Conservation (phyloP, 2,113 vertebrate genomes). For the Bos javanicus region DNA sequence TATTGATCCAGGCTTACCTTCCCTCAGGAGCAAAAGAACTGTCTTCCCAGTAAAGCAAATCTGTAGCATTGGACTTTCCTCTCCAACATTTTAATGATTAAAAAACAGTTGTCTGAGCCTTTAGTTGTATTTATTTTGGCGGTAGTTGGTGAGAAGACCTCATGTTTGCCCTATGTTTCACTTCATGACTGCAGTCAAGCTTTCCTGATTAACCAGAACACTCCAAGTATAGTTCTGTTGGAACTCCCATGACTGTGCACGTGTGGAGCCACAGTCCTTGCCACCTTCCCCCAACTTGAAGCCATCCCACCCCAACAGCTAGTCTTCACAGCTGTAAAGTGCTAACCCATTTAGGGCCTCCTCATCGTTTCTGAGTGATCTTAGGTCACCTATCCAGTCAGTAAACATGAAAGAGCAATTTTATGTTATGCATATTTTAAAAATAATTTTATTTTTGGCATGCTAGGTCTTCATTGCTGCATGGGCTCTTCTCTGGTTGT, state of each 20-base stretch:
- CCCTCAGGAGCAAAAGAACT: slow-evolving; percentile 13
- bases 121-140: slow-evolving; percentile 65
- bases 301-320: not conserved
- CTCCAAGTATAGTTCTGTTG: not conserved
- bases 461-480: not conserved
- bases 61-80: slow-evolving; percentile 53
- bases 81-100: slow-evolving; percentile 69
- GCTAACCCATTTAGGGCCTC: not conserved
- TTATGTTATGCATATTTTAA: not conserved
- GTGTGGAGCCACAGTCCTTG: not conserved
- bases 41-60: slow-evolving; percentile 27
- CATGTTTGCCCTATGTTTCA: slow-evolving; percentile 1
- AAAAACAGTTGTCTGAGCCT: slow-evolving; percentile 22
- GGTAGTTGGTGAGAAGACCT: slow-evolving; percentile 17
- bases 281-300: not conserved
- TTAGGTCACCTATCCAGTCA: not conserved
- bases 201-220: not conserved
- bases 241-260: not conserved
- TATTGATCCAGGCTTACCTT: slow-evolving; percentile 10
- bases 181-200: not conserved
- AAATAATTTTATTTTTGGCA: not conserved
- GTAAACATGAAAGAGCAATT: not conserved
- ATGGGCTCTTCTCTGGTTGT: not conserved
- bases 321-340: not conserved
- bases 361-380: not conserved